phyloP scores from a whole-genome alignment of 2,888 invertebrate genomes.

The Caenorhabditis auriculariae region DNA sequence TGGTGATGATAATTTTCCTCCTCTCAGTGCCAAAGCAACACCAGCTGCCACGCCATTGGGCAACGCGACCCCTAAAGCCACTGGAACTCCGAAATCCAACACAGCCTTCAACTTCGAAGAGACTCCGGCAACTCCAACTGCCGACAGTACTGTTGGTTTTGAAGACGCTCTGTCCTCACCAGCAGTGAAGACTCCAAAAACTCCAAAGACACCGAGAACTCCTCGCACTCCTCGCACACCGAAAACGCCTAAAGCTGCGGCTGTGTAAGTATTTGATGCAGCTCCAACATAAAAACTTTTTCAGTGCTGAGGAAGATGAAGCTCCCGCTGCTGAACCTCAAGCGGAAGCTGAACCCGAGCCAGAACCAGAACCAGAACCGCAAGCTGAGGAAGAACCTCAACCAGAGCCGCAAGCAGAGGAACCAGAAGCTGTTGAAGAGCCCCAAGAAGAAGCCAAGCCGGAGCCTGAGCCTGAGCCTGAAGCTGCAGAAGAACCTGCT shows the following conservation, averaged over 20 bases:
- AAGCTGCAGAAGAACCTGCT: slow-evolving; percentile 19
- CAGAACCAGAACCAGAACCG: slow-evolving; percentile 27
- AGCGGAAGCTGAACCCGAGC: slow-evolving; percentile 24
- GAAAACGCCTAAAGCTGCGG: slow-evolving; percentile 46
- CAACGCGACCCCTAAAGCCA: slow-evolving; percentile 29
- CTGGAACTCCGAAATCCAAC: slow-evolving; percentile 35
- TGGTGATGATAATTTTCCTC: not conserved
- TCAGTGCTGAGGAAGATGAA: slow-evolving; percentile 17
- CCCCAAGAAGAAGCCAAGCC: slow-evolving; percentile 26
- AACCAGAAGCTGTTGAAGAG: slow-evolving; percentile 14
- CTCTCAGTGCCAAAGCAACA: slow-evolving; percentile 19
- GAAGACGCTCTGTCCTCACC: slow-evolving; percentile 33
- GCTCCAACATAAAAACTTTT: not conserved
- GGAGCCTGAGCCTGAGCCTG: no score
- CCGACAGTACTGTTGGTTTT: slow-evolving; percentile 26
- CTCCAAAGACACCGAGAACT: slow-evolving; percentile 52
- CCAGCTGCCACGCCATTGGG: slow-evolving; percentile 22
- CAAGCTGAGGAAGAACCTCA: slow-evolving; percentile 10
- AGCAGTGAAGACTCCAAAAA: slow-evolving; percentile 48
- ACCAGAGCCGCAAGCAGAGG: not conserved
- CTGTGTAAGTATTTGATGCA: slow-evolving; percentile 22
- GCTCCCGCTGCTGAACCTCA: slow-evolving; percentile 36
- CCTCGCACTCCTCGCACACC: slow-evolving; percentile 52
- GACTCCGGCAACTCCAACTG: slow-evolving; percentile 48
- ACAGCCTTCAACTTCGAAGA: slow-evolving; percentile 49